Percentiles rank a stretch among this genome's conserved stretches.
These are phyloP conservation scores for Kryptopterus vitreolus DNA, from an alignment of 2,797 vertebrate species.

Conservation along the genomic window DNA sequence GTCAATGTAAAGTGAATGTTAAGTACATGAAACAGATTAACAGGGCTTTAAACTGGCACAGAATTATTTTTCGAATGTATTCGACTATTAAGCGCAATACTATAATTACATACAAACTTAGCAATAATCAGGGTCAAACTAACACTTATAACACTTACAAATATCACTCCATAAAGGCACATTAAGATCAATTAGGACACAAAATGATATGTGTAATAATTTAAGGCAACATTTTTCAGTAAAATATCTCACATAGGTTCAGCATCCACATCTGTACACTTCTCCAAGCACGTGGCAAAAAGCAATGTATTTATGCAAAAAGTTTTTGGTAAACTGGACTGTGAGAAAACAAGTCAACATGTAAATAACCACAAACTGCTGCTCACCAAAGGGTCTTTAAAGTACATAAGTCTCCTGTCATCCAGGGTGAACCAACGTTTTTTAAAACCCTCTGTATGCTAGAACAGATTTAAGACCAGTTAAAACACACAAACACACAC, in stretches of 20 bases:
- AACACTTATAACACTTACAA: not conserved
- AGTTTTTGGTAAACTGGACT: not conserved
- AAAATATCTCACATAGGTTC: not conserved
- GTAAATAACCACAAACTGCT: not conserved
- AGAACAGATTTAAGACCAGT: slow-evolving; percentile 24
- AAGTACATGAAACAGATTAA: not conserved
- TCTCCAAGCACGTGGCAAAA: not conserved
- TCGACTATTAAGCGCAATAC: not conserved
- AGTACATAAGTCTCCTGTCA: slow-evolving; percentile 96
- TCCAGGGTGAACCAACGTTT: slow-evolving; percentile 98
- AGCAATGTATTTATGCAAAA: not conserved
- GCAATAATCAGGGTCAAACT: not conserved
- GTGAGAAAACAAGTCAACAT: not conserved
- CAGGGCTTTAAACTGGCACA: not conserved
- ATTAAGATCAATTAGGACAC: not conserved
- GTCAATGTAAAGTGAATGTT: not conserved
- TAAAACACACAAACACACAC: not conserved
- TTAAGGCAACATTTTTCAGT: not conserved
- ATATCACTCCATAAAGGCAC: not conserved
- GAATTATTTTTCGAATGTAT: not conserved
- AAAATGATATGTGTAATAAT: not conserved
- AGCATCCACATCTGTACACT: not conserved
- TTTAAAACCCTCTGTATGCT: slow-evolving; percentile 98
- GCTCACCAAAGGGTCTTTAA: slow-evolving; percentile 96
- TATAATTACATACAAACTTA: not conserved